phyloP scores from a whole-genome alignment of 2,888 invertebrate species.

The Microplitis deprimator region DNA sequence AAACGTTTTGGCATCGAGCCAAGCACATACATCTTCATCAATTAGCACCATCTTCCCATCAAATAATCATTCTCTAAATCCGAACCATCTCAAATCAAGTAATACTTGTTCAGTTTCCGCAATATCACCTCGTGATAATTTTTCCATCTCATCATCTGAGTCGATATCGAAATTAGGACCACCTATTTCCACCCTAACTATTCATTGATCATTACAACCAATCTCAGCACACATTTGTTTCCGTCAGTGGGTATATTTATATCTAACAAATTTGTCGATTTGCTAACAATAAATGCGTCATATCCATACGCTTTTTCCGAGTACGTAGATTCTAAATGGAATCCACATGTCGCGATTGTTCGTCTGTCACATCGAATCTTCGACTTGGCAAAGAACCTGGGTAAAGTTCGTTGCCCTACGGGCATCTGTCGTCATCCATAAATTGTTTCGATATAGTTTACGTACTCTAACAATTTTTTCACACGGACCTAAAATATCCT shows the following conservation, averaged over 20 bases:
- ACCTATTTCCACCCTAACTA: no score
- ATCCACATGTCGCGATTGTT: conserved; percentile 40
- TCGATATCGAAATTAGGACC: no score
- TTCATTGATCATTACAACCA: no score
- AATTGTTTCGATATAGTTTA: conserved; percentile 23
- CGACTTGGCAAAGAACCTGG: conserved; percentile 38
- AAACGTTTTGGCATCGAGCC: no score
- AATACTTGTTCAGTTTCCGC: no score
- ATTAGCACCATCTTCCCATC: no score
- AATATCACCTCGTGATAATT: no score
- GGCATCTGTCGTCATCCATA: conserved; percentile 33
- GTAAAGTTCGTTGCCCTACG: conserved; percentile 41
- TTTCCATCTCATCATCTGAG: no score
- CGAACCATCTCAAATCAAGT: no score
- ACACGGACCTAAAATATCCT: background rate
- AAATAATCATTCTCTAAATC: no score
- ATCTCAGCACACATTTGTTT: no score
- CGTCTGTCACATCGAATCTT: conserved; percentile 40
- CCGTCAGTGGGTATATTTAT: background rate
- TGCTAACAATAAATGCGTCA: conserved; percentile 1
- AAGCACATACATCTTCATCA: no score
- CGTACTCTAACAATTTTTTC: background rate
- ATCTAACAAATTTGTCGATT: background rate
- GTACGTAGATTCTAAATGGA: conserved; percentile 23
- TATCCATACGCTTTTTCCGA: background rate